Conservation (phyloP, 1,140 invertebrate genomes). For the Thaumatotibia leucotreta region DNA sequence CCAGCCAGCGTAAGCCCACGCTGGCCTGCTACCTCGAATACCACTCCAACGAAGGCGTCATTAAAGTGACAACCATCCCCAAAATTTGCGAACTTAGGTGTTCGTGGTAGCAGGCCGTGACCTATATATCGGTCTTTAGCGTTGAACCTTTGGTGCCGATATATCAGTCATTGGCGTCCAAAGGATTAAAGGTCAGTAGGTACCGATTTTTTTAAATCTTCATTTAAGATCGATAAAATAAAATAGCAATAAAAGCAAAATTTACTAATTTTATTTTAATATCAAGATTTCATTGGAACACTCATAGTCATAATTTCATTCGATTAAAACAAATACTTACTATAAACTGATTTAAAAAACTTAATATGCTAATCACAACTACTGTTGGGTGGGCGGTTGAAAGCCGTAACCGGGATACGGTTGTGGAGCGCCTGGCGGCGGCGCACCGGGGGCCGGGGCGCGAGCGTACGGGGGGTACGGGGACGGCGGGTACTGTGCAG, state of each 20-base stretch:
- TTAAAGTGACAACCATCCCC: too few species aligned
- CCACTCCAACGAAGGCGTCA: too few species aligned
- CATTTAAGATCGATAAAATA: too few species aligned
- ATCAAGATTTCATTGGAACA: neutral
- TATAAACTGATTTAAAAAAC: conserved; percentile 3
- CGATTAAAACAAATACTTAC: neutral
- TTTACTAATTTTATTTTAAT: neutral
- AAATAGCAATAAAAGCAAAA: neutral
- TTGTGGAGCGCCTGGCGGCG: conserved; percentile 65
- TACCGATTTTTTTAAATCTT: too few species aligned
- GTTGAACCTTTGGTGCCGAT: too few species aligned
- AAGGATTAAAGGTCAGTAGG: too few species aligned
- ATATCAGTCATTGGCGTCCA: too few species aligned
- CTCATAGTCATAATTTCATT: neutral
- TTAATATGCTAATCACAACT: conserved; percentile 15
- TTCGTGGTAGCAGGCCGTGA: too few species aligned
- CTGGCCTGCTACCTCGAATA: too few species aligned
- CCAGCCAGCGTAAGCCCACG: too few species aligned
- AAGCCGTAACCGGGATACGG: conserved; percentile 74
- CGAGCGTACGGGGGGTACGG: conserved; percentile 72
- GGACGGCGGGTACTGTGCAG: conserved; percentile 69
- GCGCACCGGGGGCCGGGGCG: conserved; percentile 68
- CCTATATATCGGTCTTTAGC: too few species aligned
- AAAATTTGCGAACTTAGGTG: too few species aligned
- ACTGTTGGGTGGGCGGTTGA: conserved; percentile 71